Conservation (phyloP, 2,797 vertebrate genomes). For the Sebastiscus tertius region DNA sequence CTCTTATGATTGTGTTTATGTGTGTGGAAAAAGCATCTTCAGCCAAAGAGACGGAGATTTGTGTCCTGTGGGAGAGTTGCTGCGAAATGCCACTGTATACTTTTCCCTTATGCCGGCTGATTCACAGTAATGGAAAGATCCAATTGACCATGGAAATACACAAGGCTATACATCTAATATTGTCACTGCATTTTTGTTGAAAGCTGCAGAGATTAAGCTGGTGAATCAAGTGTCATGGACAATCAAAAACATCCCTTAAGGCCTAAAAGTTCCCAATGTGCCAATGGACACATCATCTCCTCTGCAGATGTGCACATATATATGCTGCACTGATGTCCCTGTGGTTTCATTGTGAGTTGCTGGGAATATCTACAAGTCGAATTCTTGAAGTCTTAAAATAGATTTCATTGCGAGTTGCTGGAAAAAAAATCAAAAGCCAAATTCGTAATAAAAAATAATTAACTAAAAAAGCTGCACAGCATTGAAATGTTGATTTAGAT, state of each 20-base stretch:
- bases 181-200: constrained; percentile 38
- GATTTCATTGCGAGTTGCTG: neutral
- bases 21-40: constrained; percentile 42
- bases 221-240: constrained; percentile 39
- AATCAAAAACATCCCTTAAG: constrained; percentile 22
- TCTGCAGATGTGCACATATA: neutral
- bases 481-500: too few species aligned
- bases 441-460: too few species aligned
- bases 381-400: neutral
- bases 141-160: constrained; percentile 54
- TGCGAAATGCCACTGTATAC: neutral
- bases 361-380: neutral
- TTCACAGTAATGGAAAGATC: constrained; percentile 53
- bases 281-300: neutral
- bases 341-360: neutral
- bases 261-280: constrained; percentile 13
- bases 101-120: constrained; percentile 17
- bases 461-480: too few species aligned
- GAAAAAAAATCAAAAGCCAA: neutral
- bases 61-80: constrained; percentile 28
- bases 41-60: constrained; percentile 35
- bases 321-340: neutral
- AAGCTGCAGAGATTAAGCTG: constrained; percentile 30
- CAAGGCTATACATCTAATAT: constrained; percentile 30
- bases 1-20: constrained; percentile 44